These are phyloP conservation scores for Perithous albicinctus DNA, from an alignment of 2,888 invertebrate species.

Conservation along the genomic window DNA sequence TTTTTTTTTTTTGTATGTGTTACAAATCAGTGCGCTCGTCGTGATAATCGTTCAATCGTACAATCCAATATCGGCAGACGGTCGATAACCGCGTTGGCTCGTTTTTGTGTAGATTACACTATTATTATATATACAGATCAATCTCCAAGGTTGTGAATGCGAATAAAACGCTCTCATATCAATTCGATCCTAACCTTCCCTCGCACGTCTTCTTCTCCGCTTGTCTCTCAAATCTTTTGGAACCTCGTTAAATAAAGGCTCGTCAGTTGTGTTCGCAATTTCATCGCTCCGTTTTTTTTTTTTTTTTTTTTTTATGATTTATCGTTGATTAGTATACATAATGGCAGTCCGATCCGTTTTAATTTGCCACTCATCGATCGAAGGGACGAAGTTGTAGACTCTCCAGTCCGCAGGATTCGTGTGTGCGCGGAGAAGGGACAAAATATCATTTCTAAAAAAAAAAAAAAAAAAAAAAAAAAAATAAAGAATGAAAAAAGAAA, in stretches of 20 bases:
- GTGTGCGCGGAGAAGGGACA: slow-evolving; percentile 53
- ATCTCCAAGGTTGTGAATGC: slow-evolving; percentile 59
- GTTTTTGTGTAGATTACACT: slow-evolving; percentile 63
- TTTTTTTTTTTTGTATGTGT: slow-evolving; percentile 69
- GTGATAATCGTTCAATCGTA: slow-evolving; percentile 77
- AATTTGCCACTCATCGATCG: slow-evolving; percentile 46
- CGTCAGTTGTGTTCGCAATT: slow-evolving; percentile 44
- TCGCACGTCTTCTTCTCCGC: slow-evolving; percentile 42
- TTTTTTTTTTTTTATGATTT: slow-evolving; percentile 27
- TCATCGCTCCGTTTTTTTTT: not conserved
- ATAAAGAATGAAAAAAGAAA: slow-evolving; percentile 1
- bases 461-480: slow-evolving; percentile 6
- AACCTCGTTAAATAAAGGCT: slow-evolving; percentile 64
- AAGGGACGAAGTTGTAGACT: slow-evolving; percentile 34
- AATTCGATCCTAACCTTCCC: slow-evolving; percentile 34
- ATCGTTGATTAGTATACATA: slow-evolving; percentile 65
- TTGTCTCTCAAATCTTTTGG: slow-evolving; percentile 29
- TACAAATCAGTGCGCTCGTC: slow-evolving; percentile 83
- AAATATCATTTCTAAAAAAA: slow-evolving; percentile 35
- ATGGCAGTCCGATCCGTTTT: slow-evolving; percentile 67
- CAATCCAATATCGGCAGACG: slow-evolving; percentile 75
- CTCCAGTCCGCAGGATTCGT: slow-evolving; percentile 27
- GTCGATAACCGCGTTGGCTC: slow-evolving; percentile 68
- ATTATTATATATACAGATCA: slow-evolving; percentile 67
- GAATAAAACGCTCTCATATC: slow-evolving; percentile 52